Percentiles rank a stretch among this genome's conserved stretches.
Evolutionary conservation across 2,113 vertebrate genomes (phyloP).

Genomic region (Rhegmatorhina hoffmannsi): DNA sequence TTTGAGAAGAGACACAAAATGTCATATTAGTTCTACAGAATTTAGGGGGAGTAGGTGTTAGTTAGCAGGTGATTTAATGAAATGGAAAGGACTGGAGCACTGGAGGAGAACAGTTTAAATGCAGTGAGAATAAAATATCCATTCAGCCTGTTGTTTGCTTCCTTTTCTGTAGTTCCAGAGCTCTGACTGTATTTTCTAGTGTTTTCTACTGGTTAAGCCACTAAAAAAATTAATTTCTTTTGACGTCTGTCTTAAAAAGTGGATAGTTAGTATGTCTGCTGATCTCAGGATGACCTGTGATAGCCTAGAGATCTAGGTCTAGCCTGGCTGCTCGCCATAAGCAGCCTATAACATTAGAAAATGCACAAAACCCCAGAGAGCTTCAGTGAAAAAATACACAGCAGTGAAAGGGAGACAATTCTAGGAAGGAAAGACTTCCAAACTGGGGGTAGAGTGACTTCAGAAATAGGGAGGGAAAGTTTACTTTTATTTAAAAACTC

Average conservation of each 20-base stretch:
- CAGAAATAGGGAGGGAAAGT: not conserved
- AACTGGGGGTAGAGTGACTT: not conserved
- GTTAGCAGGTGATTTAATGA: constrained; percentile 7
- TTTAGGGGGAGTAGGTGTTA: not conserved
- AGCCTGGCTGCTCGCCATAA: not conserved
- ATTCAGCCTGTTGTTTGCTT: not conserved
- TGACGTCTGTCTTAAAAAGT: constrained; percentile 11
- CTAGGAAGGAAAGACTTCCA: not conserved
- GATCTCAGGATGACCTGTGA: not conserved
- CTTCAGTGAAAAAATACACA: not conserved
- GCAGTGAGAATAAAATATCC: not conserved
- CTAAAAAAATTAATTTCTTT: constrained; percentile 6
- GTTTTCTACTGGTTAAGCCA: not conserved
- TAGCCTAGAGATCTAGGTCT: not conserved
- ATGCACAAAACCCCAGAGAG: not conserved
- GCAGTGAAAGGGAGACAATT: not conserved
- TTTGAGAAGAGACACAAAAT: not conserved
- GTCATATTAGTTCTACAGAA: not conserved
- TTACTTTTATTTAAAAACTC: not conserved
- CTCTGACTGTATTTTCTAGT: not conserved
- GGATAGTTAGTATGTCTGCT: accelerated
- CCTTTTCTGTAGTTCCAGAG: not conserved
- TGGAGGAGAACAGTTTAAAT: not conserved
- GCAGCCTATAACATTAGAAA: not conserved
- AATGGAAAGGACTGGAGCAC: not conserved